phyloP scores from a whole-genome alignment of 2,888 invertebrate genomes.

The Hydrotaea diabolus region DNA sequence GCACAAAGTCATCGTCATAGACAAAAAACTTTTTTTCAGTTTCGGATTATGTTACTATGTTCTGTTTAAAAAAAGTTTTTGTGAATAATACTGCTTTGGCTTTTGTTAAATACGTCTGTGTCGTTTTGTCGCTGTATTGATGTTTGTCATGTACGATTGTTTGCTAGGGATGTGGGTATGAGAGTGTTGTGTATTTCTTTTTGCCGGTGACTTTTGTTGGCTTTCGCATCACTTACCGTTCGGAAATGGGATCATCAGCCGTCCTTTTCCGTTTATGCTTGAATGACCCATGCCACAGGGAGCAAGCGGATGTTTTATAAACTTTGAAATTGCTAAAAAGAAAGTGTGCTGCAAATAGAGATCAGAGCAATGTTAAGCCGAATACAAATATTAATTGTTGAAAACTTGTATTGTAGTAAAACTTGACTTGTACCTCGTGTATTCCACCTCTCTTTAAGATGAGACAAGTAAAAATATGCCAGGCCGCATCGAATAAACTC shows the following conservation, averaged over 20 bases:
- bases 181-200: constrained; percentile 65
- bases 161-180: constrained; percentile 34
- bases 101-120: constrained; percentile 49
- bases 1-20: constrained; percentile 5
- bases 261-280: constrained; percentile 77
- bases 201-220: constrained; percentile 72
- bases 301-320: constrained; percentile 66
- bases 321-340: constrained; percentile 49
- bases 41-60: constrained; percentile 16
- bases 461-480: no score
- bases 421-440: no score
- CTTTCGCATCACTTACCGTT: constrained; percentile 77
- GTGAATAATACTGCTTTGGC: constrained; percentile 6
- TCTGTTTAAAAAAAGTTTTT: constrained; percentile 8
- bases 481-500: no score
- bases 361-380: no score
- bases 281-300: constrained; percentile 68
- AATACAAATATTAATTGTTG: no score
- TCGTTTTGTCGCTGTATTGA: neutral
- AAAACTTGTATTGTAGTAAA: no score
- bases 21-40: neutral
- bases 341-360: neutral
- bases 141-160: neutral
- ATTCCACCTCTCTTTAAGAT: no score
- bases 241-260: constrained; percentile 80